Conservation (phyloP, 2,113 vertebrate species). For the Chlorodrepanis virens region DNA sequence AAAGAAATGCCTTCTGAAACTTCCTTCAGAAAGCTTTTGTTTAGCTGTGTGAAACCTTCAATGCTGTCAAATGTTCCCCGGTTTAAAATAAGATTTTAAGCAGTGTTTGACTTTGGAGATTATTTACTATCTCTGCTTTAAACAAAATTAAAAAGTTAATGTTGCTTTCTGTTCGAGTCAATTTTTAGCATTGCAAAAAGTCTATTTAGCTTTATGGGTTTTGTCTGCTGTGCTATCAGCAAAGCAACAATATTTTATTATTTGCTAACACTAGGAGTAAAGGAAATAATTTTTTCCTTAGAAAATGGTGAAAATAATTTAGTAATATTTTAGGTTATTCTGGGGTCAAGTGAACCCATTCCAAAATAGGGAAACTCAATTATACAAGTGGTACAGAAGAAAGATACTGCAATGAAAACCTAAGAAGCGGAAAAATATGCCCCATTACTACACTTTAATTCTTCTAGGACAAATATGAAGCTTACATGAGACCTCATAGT, state of each 20-base stretch:
- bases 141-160: conserved; percentile 16
- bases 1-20: conserved; percentile 51
- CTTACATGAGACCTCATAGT: not conserved
- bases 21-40: conserved; percentile 74
- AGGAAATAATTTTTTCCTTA: conserved; percentile 16
- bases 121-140: conserved; percentile 30
- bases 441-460: not conserved
- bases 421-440: conserved; percentile 10
- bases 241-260: conserved; percentile 53
- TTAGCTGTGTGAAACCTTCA: conserved; percentile 61
- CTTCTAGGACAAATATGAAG: not conserved
- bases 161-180: not conserved
- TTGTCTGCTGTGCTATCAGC: conserved; percentile 13
- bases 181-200: conserved; percentile 11
- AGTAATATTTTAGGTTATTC: conserved; percentile 50
- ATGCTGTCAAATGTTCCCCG: not conserved
- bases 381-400: conserved; percentile 2
- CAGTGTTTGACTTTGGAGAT: conserved; percentile 8
- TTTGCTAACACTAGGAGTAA: conserved; percentile 39
- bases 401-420: conserved; percentile 23
- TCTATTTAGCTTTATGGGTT: not conserved
- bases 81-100: conserved; percentile 43
- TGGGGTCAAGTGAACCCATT: conserved; percentile 37
- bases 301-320: conserved; percentile 42
- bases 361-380: conserved; percentile 41